phyloP scores from a whole-genome alignment of 2,113 vertebrate species.

The Myiopsitta monachus region DNA sequence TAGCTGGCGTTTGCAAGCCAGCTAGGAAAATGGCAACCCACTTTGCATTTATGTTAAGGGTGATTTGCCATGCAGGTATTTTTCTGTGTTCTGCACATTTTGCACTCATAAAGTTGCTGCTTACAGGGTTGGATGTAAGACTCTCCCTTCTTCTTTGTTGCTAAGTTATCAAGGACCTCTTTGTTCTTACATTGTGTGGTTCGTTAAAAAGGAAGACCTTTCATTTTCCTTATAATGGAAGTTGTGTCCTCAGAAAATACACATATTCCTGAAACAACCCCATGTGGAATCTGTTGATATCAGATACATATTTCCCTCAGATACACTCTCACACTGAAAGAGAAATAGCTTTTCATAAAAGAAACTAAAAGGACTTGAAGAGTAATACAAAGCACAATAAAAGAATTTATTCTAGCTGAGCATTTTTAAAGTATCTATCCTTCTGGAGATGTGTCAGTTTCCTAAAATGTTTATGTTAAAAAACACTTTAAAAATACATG shows the following conservation, averaged over 20 bases:
- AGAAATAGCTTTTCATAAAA: conserved; percentile 55
- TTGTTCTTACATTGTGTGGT: not conserved
- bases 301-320: not conserved
- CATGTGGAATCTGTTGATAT: not conserved
- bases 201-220: conserved; percentile 22
- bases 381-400: conserved; percentile 46
- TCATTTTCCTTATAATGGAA: not conserved
- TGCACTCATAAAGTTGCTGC: not conserved
- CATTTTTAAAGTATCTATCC: not conserved
- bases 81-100: not conserved
- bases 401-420: conserved; percentile 7
- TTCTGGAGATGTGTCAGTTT: not conserved
- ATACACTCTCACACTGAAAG: not conserved
- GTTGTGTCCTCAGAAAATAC: not conserved
- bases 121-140: not conserved
- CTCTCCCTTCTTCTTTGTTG: not conserved
- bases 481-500: conserved; percentile 2
- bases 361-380: conserved; percentile 15
- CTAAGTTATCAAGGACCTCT: conserved; percentile 14
- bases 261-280: conserved; percentile 8
- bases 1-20: not conserved
- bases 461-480: not conserved
- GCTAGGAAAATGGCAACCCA: not conserved
- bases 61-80: not conserved
- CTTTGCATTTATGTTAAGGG: not conserved